Base-by-base conservation (phyloP, 2,113 vertebrate species). In the Lycocorax pyrrhopterus region DNA sequence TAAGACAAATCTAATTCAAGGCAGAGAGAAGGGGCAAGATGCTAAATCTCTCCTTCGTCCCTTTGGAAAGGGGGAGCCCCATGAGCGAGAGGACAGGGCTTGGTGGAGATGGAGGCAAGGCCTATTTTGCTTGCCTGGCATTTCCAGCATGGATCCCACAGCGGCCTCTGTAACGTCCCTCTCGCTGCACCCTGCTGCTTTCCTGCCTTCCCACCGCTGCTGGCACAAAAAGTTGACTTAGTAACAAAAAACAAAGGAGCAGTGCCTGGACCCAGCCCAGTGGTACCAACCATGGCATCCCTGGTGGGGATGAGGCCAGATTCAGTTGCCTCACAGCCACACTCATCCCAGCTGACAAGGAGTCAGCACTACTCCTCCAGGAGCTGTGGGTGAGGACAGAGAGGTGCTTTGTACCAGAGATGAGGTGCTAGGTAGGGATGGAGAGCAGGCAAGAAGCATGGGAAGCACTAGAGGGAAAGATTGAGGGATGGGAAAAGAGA, bases 1-100 rank as follows among this genome's bases (percentile, higher is more conserved):
- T 62, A 89, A 93, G 76, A 68, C 67, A 88, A 85, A 53, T 63
- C 69, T 59, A 87, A 91, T 62, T 81, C 92, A 52, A 81, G 62
- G 53, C 13, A 4, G 15, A 56, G 51, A 68, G 16, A 51, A 59
- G 26, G 17, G 52, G 41, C 44, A 91, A 56, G 78, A 86, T 3
- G 6, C 86, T 94, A 93, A 68, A 82, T 79, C 27, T 85, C 68
- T 78, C 71, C 79, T 84, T 79, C 1, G 0, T 88, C n/a, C 46
- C 37, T 60, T 74, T 83, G 93, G 83, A 96, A 97, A 96, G 82
- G 47, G 88, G 84, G 33, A 87, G 79, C 30, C 75, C 82, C 37
- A 12, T 0, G 3, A 63, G 44, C 7, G 12, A 37, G 75, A 86
- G 43, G 84, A 88, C 4, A 51, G 44, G 35, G 55, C 21, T 39